Evolutionary conservation across 2,113 vertebrate species (phyloP).

Genomic region (Hemicordylus capensis): DNA sequence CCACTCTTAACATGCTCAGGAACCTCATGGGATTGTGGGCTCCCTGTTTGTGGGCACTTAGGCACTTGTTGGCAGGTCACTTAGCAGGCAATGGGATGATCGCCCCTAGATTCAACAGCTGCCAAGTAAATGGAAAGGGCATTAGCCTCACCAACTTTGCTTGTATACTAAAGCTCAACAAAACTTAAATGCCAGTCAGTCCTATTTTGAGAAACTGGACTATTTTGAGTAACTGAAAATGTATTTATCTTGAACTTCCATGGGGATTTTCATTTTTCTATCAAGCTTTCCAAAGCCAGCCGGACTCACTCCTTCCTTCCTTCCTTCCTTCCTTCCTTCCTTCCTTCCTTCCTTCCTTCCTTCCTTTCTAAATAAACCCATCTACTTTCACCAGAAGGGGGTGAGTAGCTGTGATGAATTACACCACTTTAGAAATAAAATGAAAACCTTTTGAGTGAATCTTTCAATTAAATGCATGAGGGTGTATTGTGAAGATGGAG

Average conservation of each 20-base stretch:
- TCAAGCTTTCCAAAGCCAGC: background rate
- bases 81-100: no score
- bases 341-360: no score
- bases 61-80: no score
- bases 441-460: slow-evolving; percentile 28
- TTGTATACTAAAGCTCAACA: no score
- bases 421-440: background rate
- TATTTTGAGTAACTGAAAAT: background rate
- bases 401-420: slow-evolving; percentile 22
- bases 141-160: no score
- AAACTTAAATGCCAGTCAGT: no score
- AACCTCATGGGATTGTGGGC: no score
- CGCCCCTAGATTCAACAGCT: no score
- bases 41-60: no score
- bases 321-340: background rate
- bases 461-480: slow-evolving; percentile 21
- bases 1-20: no score
- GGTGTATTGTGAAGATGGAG: background rate
- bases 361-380: background rate
- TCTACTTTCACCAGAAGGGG: slow-evolving; percentile 9
- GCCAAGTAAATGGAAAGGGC: no score
- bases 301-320: no score
- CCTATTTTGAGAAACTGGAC: background rate
- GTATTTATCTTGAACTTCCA: background rate
- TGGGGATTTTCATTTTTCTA: background rate